Evolutionary conservation across 1,140 invertebrate genomes (phyloP), one percentile per base, ranked within the genome.

Genomic region (Meloidogyne exigua): DNA sequence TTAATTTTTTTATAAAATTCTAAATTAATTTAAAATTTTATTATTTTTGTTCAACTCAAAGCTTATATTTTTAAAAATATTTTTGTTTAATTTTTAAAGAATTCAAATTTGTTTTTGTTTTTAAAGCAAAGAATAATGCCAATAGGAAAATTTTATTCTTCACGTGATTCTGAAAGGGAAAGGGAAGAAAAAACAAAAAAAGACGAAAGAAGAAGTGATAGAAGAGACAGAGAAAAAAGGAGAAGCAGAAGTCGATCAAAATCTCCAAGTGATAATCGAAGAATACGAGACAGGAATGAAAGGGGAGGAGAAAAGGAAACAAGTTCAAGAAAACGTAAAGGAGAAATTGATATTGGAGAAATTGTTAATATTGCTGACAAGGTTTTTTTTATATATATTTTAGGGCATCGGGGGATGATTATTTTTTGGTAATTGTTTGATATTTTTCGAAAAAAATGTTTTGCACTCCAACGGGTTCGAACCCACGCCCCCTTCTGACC

Each of bases 291-390:
- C 10, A 10, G 28, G 21, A 32, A 65, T 25, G 62, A 36, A 73
- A 26, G 62, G n/a, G 69, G n/a, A n/a, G n/a, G 7, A 2, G 7
- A 62, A 44, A 49, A 71, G 9, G 18, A 28, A 49, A 9, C 32
- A 26, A 12, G 57, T 26, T 64, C 23, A 13, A 62, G 57, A 28
- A 73, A 73, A 12, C 23, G 57, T 7, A 73, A 73, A 73, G 72
- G 23, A 68, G 66, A 68, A 39, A 62, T 73, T 15, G 72, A 73
- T 32, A 73, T 73, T 26, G 72, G 65, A 36, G 75, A 78, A 72
- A 77, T 77, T 62, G 63, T 75, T 26, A 76, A 42, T n/a, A 15
- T 28, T 64, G 36, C 72, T 23, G 72, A 73, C 23, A 73, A 73
- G 72, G 49, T 67, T 76, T 69, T 25, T 63, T 0, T 26, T 44